phyloP scores from a whole-genome alignment of 92 coral and sea anemone species.

The Parazoanthus darwini region DNA sequence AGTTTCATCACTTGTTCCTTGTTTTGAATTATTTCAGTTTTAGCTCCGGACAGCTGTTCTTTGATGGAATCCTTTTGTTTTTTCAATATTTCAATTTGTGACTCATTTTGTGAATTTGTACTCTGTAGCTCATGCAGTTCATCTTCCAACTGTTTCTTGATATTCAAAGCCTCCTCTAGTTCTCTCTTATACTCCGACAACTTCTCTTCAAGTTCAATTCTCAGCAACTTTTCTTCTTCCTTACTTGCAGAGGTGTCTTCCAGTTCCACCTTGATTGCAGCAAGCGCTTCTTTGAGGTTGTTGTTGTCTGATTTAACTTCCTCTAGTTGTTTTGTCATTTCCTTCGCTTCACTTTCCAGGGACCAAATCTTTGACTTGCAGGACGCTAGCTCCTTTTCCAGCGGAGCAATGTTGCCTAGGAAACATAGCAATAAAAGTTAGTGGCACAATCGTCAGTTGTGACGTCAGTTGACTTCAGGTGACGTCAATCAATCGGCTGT shows the following conservation, averaged over 20 bases:
- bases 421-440: neutral
- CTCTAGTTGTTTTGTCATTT: conserved; percentile 13
- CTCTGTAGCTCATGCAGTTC: conserved; percentile 15
- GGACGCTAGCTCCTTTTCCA: conserved; percentile 13
- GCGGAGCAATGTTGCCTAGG: neutral
- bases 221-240: neutral
- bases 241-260: neutral
- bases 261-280: conserved; percentile 1
- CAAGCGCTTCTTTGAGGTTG: neutral
- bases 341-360: conserved; percentile 18
- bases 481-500: too few relatives aligned
- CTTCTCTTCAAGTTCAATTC: conserved; percentile 12
- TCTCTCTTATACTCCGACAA: neutral
- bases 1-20: conserved; percentile 21
- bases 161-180: neutral
- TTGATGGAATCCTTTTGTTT: conserved; percentile 8
- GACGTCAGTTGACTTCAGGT: neutral
- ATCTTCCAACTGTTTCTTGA: conserved; percentile 1
- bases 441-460: neutral
- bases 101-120: neutral
- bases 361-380: neutral
- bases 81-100: conserved; percentile 7
- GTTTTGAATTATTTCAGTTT: neutral
- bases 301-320: conserved; percentile 2
- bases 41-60: conserved; percentile 5